Conservation (phyloP, 2,888 invertebrate species). For the Sphecodes monilicornis region DNA sequence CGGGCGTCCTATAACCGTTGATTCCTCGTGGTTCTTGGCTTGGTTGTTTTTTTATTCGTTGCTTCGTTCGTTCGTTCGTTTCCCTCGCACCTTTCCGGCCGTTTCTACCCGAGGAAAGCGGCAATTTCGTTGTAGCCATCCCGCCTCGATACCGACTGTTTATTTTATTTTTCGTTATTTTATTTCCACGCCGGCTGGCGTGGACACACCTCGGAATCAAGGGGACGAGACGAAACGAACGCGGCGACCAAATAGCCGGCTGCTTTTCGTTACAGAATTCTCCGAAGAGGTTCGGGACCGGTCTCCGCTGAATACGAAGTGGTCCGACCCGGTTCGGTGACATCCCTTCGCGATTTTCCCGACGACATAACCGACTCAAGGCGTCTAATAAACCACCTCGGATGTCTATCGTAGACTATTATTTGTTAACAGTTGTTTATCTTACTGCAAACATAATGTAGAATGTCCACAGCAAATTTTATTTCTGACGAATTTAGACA, state of each 20-base stretch:
- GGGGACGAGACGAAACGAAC: conserved; percentile 28
- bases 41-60: background rate
- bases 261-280: conserved; percentile 60
- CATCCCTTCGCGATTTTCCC: background rate
- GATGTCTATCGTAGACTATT: background rate
- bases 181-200: conserved; percentile 61
- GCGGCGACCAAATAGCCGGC: conserved; percentile 59
- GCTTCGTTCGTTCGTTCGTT: background rate
- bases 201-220: conserved; percentile 55
- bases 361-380: background rate
- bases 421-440: background rate
- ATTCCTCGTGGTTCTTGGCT: conserved; percentile 22
- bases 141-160: conserved; percentile 41
- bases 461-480: background rate
- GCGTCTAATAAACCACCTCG: background rate
- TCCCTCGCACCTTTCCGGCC: conserved; percentile 6
- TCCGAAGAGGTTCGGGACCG: conserved; percentile 22
- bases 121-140: conserved; percentile 59
- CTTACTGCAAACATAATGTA: background rate
- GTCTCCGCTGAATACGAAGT: conserved; percentile 46
- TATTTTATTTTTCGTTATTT: conserved; percentile 61
- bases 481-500: background rate
- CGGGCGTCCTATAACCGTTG: conserved; percentile 44
- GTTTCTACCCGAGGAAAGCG: conserved; percentile 41
- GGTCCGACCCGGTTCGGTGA: background rate